These are phyloP conservation scores for Chelonoidis abingdonii DNA, from an alignment of 2,113 vertebrate genomes.

Conservation along the genomic window DNA sequence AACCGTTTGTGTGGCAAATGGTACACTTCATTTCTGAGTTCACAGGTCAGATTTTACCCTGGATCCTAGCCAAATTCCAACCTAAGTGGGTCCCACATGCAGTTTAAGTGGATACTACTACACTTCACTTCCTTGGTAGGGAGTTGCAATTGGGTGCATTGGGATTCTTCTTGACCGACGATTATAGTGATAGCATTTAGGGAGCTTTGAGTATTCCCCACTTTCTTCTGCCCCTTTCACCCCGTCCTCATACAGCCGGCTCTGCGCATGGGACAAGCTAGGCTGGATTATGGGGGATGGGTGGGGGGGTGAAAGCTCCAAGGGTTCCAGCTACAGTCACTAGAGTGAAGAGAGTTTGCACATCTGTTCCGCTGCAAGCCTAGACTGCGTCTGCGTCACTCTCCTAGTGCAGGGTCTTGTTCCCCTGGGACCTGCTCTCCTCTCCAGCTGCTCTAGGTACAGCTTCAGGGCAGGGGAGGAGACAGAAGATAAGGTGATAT, in stretches of 20 bases:
- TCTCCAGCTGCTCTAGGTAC: constrained; percentile 4
- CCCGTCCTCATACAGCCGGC: neutral
- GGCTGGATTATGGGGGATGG: neutral
- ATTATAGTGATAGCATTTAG: too few species aligned
- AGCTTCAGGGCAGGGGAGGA: neutral
- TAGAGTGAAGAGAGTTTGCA: fast-evolving
- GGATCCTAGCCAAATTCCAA: too few species aligned
- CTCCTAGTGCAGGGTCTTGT: neutral
- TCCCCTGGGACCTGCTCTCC: neutral
- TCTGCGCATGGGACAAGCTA: neutral
- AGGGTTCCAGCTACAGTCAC: neutral
- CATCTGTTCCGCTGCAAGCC: neutral
- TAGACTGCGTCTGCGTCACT: neutral
- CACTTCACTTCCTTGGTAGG: too few species aligned
- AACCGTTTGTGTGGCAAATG: too few species aligned
- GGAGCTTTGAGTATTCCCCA: neutral
- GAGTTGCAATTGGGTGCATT: too few species aligned
- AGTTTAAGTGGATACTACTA: too few species aligned
- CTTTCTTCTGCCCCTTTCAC: fast-evolving
- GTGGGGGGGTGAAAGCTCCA: neutral
- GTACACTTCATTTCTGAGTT: too few species aligned
- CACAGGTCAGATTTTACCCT: too few species aligned
- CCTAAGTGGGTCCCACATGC: too few species aligned
- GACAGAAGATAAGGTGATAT: neutral
- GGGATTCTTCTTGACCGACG: too few species aligned